These are phyloP conservation scores for Nerophis lumbriciformis DNA, from an alignment of 2,113 vertebrate species.

Conservation along the genomic window DNA sequence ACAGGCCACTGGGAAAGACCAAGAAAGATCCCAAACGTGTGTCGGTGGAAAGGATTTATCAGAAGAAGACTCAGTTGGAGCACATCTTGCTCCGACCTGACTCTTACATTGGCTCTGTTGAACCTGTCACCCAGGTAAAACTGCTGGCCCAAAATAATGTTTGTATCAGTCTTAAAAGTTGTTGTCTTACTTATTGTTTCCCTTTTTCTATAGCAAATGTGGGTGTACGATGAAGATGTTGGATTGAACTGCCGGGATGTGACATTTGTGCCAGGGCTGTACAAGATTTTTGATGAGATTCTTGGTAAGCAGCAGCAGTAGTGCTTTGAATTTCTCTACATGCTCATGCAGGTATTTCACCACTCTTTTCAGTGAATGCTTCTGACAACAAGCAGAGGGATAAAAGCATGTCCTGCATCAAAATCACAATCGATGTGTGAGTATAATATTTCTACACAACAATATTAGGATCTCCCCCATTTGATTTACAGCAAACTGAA, in stretches of 20 bases:
- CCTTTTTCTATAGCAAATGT: slow-evolving; percentile 83
- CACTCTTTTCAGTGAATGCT: slow-evolving; percentile 80
- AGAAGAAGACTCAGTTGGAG: slow-evolving; percentile 97
- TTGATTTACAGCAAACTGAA: neutral
- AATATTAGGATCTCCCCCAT: slow-evolving; percentile 1
- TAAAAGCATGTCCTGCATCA: slow-evolving; percentile 89
- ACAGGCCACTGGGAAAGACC: slow-evolving; percentile 68
- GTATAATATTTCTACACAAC: slow-evolving; percentile 45
- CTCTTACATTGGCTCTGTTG: slow-evolving; percentile 95
- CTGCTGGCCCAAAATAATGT: neutral
- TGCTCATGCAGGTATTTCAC: neutral
- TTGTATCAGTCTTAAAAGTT: neutral
- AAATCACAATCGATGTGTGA: slow-evolving; percentile 90
- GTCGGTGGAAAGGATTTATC: slow-evolving; percentile 92
- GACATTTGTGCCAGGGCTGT: slow-evolving; percentile 93
- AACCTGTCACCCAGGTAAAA: slow-evolving; percentile 87
- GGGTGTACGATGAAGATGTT: slow-evolving; percentile 87
- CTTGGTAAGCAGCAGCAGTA: slow-evolving; percentile 76
- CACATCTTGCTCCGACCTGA: slow-evolving; percentile 97
- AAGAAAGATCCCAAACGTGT: slow-evolving; percentile 80
- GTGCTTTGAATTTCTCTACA: neutral
- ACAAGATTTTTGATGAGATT: slow-evolving; percentile 99
- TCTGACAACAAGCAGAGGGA: slow-evolving; percentile 98
- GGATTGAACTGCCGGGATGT: slow-evolving; percentile 89
- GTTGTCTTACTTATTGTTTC: neutral